Evolutionary conservation across 2,113 vertebrate genomes (phyloP), one percentile per base, ranked within the genome.

Genomic region (Melanotaenia duboulayi): DNA sequence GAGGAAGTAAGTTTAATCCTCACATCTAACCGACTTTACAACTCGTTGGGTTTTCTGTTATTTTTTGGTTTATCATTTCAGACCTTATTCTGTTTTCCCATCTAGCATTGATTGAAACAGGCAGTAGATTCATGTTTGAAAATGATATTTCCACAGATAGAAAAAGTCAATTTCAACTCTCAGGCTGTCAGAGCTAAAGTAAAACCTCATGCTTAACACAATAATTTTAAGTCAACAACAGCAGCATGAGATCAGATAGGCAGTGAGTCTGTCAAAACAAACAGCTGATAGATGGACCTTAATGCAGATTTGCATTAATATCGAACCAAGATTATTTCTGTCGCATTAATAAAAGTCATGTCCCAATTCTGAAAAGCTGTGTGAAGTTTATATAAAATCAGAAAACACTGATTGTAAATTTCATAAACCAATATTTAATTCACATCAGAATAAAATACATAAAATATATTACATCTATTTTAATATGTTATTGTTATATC

Each of bases 181-280:
- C 71, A 78, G 54, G 70, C 7, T 73, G 57, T 80, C 67, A 69
- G 42, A 22, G 56, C n/a, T 57, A 72, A 81, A 69, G 59, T 10
- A 4, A 81, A 77, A 76, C 80, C 82, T 85, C 71, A 35, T 83
- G 68, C 76, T 76, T 84, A 74, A 80, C 49, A 65, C 57, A 90
- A 66, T 81, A 24, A 80, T 74, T 90, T 81, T 23, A 69, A 65
- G 73, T 78, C 67, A 80, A 81, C 74, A 82, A 60, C 56, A 80
- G 46, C 86, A 82, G 80, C 72, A 13, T 76, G 79, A 51, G 64
- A 72, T 74, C 64, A 25, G 44, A 77, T 82, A 35, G 57, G 70
- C 73, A 35, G 60, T 51, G 24, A 67, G 58, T 76, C 86, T 82
- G 75, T 85, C 78, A 83, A 68, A 74, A 35, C 83, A 85, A 78